Base-by-base conservation (phyloP, 2,888 invertebrate species). In the Ypsolopha scabrella region DNA sequence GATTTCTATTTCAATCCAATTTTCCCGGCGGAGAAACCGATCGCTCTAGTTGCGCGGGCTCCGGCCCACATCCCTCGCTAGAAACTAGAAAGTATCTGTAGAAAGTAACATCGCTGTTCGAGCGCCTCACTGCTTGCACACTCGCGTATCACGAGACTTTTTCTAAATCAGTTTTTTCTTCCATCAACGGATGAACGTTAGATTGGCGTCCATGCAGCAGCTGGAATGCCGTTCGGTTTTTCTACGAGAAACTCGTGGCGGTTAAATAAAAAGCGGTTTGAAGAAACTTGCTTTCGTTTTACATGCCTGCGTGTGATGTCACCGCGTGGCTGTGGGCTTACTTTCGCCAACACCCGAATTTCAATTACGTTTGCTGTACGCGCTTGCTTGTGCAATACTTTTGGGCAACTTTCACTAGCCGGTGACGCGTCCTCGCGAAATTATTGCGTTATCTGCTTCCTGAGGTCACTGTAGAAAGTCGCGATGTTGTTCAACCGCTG, bases 1-100 rank as follows among this genome's bases (percentile, higher is more conserved):
- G 80, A 82, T 86, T 85, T 85, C 86, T 85, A 85, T 86, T 86
- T 86, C 86, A 83, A 82, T 83, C 81, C 74, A 76, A 82, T 85
- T 86, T 83, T 82, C 83, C 80, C 81, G 75, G 70, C 80, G 69
- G 82, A 79, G 85, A 86, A 83, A 86, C 81, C 80, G 79, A 83
- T 80, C 80, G 85, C 81, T 83, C 86, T 67, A 83, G 80, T 86
- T 82, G 80, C 76, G 75, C 70, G 80, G 70, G 65, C 75, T 65
- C 64, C 78, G 82, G 76, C 82, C 83, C 81, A 85, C 81, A 85
- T 85, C 83, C 82, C 80, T 80, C 72, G 76, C 82, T 85, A 85
- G 86, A 86, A 86, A 86, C 82, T 85, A 85, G 86, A 86, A 86
- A 86, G 86, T 85, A 79, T 81, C 67, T 4, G 74, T 86, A 82